Conservation (phyloP, 2,113 vertebrate genomes). For the Lycocorax pyrrhopterus region DNA sequence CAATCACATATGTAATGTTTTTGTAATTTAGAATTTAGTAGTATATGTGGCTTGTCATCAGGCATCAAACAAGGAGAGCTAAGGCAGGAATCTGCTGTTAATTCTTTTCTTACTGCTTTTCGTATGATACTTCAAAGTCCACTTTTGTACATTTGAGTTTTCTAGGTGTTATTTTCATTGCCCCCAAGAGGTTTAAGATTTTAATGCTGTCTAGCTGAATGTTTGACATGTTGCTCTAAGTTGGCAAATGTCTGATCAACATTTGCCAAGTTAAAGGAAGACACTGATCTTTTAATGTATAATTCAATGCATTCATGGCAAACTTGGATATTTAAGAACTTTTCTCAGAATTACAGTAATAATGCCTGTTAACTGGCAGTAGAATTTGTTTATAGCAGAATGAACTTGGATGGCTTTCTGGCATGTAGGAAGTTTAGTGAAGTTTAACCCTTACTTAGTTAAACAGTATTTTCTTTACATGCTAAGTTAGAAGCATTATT, state of each 20-base stretch:
- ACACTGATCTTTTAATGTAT: neutral
- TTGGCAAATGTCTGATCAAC: neutral
- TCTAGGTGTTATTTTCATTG: neutral
- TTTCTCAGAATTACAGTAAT: neutral
- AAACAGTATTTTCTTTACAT: slow-evolving; percentile 23
- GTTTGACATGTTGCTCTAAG: neutral
- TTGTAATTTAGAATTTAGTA: neutral
- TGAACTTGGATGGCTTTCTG: slow-evolving; percentile 11
- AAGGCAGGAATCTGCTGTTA: neutral
- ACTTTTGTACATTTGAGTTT: neutral
- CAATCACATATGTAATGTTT: neutral
- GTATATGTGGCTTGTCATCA: neutral
- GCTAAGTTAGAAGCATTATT: neutral
- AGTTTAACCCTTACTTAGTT: neutral
- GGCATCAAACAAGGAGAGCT: neutral
- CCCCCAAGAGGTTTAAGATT: neutral
- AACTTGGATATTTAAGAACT: slow-evolving; percentile 14
- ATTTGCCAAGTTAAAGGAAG: neutral
- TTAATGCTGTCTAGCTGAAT: neutral
- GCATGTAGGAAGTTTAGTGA: neutral
- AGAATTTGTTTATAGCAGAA: slow-evolving; percentile 36
- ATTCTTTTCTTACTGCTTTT: neutral
- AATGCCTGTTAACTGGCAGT: slow-evolving; percentile 15
- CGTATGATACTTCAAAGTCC: neutral
- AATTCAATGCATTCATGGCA: neutral